Conservation (phyloP, 2,113 vertebrate species). For the Tupaia tana region DNA sequence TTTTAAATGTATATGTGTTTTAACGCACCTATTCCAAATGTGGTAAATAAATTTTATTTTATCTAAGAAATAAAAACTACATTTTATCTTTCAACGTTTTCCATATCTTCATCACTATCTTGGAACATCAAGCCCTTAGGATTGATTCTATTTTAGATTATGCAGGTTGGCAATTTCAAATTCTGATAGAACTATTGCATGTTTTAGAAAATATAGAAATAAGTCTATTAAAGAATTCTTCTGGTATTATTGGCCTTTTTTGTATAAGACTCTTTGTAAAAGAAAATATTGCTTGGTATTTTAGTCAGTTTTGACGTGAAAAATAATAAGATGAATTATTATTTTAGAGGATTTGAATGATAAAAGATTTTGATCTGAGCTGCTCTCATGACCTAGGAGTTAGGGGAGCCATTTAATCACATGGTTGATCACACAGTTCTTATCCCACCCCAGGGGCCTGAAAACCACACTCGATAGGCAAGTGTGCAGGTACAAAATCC, state of each 20-base stretch:
- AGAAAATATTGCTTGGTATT: background rate
- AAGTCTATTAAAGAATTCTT: background rate
- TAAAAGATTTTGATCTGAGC: background rate
- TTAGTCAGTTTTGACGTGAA: background rate
- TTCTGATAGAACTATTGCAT: background rate
- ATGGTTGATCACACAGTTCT: too few species aligned
- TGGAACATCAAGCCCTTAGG: background rate
- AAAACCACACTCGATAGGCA: too few species aligned
- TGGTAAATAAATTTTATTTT: background rate
- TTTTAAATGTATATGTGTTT: background rate
- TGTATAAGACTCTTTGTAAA: background rate
- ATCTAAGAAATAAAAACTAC: conserved; percentile 18
- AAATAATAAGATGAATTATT: background rate
- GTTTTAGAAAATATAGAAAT: background rate
- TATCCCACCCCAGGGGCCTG: too few species aligned
- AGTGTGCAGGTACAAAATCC: too few species aligned
- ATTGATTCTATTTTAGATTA: conserved; percentile 16
- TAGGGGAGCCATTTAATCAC: too few species aligned
- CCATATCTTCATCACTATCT: background rate
- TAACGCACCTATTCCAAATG: background rate
- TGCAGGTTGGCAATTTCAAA: background rate
- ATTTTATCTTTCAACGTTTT: background rate
- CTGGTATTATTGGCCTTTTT: background rate
- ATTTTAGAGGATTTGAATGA: background rate
- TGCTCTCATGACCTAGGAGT: too few species aligned